phyloP scores from a whole-genome alignment of 2,888 invertebrate genomes.

The Epicampocera succincta region DNA sequence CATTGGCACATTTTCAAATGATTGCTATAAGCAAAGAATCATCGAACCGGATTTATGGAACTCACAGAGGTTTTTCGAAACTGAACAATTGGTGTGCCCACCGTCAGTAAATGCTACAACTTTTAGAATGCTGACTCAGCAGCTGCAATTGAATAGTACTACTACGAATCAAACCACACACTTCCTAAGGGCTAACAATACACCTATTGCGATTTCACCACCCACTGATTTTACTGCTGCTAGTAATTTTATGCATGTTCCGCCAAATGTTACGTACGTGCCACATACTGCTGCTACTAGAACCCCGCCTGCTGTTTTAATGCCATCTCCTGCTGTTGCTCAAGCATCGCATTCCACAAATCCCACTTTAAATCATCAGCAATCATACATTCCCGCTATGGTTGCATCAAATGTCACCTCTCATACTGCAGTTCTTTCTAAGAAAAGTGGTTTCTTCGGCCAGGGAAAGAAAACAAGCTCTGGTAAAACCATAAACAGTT shows the following conservation, averaged over 20 bases:
- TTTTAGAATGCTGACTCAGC: constrained; percentile 5
- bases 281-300: neutral
- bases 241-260: neutral
- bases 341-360: constrained; percentile 3
- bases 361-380: constrained; percentile 9
- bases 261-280: constrained; percentile 7
- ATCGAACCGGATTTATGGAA: constrained; percentile 38
- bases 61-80: constrained; percentile 25
- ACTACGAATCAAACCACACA: neutral
- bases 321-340: constrained; percentile 14
- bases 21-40: constrained; percentile 43
- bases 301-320: neutral
- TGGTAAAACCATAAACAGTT: constrained; percentile 22
- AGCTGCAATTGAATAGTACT: neutral
- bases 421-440: constrained; percentile 46
- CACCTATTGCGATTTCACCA: neutral
- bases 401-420: constrained; percentile 25
- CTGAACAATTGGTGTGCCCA: constrained; percentile 56
- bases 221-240: neutral
- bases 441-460: constrained; percentile 35
- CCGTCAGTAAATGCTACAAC: constrained; percentile 21
- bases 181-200: neutral
- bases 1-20: constrained; percentile 35
- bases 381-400: neutral
- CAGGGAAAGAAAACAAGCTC: constrained; percentile 28